phyloP scores from a whole-genome alignment of 1,140 invertebrate genomes.

The Batillaria attramentaria region DNA sequence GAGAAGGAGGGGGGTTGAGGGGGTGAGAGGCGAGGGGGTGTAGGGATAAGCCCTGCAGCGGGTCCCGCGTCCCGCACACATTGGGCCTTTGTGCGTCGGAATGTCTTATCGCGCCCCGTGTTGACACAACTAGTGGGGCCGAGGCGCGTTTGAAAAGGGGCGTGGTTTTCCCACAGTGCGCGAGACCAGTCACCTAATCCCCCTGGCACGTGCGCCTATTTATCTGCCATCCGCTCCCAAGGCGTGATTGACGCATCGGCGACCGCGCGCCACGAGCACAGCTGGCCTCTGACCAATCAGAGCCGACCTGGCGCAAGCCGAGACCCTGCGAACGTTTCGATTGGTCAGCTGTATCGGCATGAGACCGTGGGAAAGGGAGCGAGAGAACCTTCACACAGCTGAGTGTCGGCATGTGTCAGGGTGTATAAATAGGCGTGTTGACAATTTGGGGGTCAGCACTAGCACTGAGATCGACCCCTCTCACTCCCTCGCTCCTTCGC shows the following conservation, averaged over 20 bases:
- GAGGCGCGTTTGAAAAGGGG: conserved; percentile 44
- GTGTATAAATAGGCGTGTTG: conserved; percentile 45
- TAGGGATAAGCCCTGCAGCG: conserved; percentile 39
- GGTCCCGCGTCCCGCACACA: conserved; percentile 44
- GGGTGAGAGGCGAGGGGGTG: conserved; percentile 30
- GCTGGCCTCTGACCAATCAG: conserved; percentile 50
- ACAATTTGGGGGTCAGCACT: not conserved
- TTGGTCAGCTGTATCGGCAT: conserved; percentile 48
- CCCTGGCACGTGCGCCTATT: conserved; percentile 52
- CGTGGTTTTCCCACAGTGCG: conserved; percentile 59
- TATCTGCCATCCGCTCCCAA: conserved; percentile 47
- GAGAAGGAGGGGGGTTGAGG: not conserved
- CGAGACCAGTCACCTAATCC: conserved; percentile 43
- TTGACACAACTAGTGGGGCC: conserved; percentile 49
- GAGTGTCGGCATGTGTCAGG: conserved; percentile 39
- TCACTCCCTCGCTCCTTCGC: conserved; percentile 23
- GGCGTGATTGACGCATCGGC: conserved; percentile 54
- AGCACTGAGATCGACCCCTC: conserved; percentile 14
- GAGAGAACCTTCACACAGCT: conserved; percentile 47
- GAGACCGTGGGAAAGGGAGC: conserved; percentile 56
- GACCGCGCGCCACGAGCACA: conserved; percentile 27
- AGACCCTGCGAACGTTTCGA: conserved; percentile 26
- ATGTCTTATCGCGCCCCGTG: conserved; percentile 50
- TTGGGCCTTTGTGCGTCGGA: conserved; percentile 40
- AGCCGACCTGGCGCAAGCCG: conserved; percentile 48